phyloP scores from a whole-genome alignment of 2,888 invertebrate species.

The Podabrus alpinus region DNA sequence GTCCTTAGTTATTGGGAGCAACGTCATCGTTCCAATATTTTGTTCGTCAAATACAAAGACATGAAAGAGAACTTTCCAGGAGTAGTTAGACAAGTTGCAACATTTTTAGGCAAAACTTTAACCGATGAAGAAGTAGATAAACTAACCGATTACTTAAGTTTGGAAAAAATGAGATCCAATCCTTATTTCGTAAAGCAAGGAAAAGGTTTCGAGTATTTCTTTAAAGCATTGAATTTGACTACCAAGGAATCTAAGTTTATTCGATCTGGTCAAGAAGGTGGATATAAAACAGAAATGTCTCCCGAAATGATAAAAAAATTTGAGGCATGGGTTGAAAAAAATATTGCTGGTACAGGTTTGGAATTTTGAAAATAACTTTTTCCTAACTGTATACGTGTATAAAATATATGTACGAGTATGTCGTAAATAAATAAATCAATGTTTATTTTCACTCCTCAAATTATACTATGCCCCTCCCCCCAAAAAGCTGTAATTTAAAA shows the following conservation, averaged over 20 bases:
- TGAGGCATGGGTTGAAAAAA: slow-evolving; percentile 70
- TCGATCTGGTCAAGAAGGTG: slow-evolving; percentile 55
- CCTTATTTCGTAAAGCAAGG: slow-evolving; percentile 32
- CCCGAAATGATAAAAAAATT: slow-evolving; percentile 71
- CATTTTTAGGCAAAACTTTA: slow-evolving; percentile 51
- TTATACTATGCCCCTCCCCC: too few relatives aligned
- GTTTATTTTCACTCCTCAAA: too few relatives aligned
- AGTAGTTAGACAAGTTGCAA: slow-evolving; percentile 51
- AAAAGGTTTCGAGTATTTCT: slow-evolving; percentile 34
- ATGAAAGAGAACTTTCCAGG: slow-evolving; percentile 69
- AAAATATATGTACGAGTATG: too few relatives aligned
- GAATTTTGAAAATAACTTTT: neutral
- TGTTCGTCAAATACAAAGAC: too few relatives aligned
- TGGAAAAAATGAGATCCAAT: slow-evolving; percentile 59
- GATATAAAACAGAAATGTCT: slow-evolving; percentile 63
- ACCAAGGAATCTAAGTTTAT: slow-evolving; percentile 53
- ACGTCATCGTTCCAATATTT: too few relatives aligned
- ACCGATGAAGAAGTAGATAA: slow-evolving; percentile 47
- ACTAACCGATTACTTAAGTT: slow-evolving; percentile 56
- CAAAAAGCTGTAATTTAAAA: too few relatives aligned
- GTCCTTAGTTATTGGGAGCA: too few relatives aligned
- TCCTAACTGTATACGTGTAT: too few relatives aligned
- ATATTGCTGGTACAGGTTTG: slow-evolving; percentile 64
- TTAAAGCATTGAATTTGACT: slow-evolving; percentile 46
- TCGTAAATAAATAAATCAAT: too few relatives aligned